A percentile compares a stretch with the other conserved stretches of the same genome.
These are phyloP conservation scores for Drosophila histrio DNA, from an alignment of 2,888 invertebrate species.

Conservation along the genomic window DNA sequence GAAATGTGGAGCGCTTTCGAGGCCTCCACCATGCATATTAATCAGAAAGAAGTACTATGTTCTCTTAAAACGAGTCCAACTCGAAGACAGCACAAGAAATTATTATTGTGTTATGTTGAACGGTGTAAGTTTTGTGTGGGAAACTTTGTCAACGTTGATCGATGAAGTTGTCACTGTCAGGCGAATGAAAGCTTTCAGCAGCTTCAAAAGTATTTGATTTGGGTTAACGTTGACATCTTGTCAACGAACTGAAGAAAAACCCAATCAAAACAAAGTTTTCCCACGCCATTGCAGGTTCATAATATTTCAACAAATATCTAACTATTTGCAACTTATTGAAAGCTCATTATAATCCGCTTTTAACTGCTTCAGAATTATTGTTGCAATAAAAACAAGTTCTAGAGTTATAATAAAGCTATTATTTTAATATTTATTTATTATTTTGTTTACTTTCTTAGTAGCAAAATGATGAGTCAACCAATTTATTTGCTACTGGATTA, in stretches of 20 bases:
- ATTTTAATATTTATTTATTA: too few species aligned
- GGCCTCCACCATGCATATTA: conserved; percentile 61
- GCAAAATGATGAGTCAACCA: not conserved
- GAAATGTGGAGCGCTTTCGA: conserved; percentile 68
- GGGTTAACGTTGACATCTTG: conserved; percentile 4
- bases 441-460: too few species aligned
- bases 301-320: not conserved
- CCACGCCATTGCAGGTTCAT: not conserved
- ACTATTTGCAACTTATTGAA: not conserved
- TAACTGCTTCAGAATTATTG: too few species aligned
- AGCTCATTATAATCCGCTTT: too few species aligned
- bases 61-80: conserved; percentile 4
- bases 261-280: not conserved
- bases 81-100: not conserved
- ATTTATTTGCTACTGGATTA: not conserved
- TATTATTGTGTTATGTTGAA: not conserved
- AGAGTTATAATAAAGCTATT: too few species aligned
- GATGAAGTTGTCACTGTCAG: conserved; percentile 23
- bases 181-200: conserved; percentile 8
- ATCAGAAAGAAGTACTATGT: conserved; percentile 21
- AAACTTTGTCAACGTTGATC: conserved; percentile 38
- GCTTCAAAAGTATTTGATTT: conserved; percentile 1
- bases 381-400: too few species aligned
- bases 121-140: conserved; percentile 18
- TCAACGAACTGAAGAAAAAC: not conserved